Evolutionary conservation across 2,113 vertebrate species (phyloP), one percentile per base, ranked within the genome.

Genomic region (Eretmochelys imbricata): DNA sequence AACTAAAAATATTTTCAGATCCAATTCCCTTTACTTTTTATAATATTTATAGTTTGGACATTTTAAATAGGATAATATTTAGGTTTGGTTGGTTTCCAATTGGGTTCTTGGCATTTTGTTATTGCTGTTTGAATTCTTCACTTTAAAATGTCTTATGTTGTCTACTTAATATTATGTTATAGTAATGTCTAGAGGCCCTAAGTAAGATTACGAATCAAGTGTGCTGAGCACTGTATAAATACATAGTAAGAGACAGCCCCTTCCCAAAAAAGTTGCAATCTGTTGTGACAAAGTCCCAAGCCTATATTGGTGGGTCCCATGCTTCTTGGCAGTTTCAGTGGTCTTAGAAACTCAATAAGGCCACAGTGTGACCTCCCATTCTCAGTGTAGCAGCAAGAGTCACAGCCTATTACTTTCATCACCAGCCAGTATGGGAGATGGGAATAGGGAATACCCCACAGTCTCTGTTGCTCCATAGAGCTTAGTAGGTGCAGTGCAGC

Each of bases 71-170:
- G 38, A 85, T 29, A 76, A 2, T 42, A 72, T 25, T 1, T 29
- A 9, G 72, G 1, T 1, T 16, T 89, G 54, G 50, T 20, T 89
- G 48, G 50, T 93, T 96, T 87, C 46, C 5, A 89, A 2, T 19
- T 13, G 80, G 16, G 0, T 0, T 5, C 2, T 27, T 1, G 25
- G 27, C 22, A 0, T 1, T 83, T 81, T 90, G 54, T 69, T 91
- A 78, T 55, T 93, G 87, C 29, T 80, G 6, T 49, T 80, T 51
- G 59, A 82, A 89, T 3, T 62, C 0, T 38, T 89, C 3, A 90
- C 7, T 76, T 16, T 93, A 82, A 55, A 3, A 29, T 85, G 2
- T 20, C 80, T 91, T 62, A 6, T 76, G n/a, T 75, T 29, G 22
- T 10, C 42, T 48, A 25, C 16, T 78, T 72, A 78, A 27, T 84